Evolutionary conservation across 2,888 invertebrate genomes (phyloP).

Genomic region (Lysandra bellargus): DNA sequence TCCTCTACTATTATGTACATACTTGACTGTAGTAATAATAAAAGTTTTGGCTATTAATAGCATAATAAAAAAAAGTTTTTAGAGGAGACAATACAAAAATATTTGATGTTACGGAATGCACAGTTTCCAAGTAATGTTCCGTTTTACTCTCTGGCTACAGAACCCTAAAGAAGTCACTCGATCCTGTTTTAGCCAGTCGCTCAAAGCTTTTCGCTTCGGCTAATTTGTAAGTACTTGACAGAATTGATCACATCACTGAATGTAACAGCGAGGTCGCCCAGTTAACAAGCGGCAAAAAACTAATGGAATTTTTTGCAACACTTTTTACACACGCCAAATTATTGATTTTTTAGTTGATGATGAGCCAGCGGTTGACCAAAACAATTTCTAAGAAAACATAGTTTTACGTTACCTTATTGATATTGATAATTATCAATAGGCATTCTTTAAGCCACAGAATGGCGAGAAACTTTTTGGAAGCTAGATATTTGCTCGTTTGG

Average conservation of each 20-base stretch:
- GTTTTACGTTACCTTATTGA: neutral
- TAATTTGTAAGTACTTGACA: constrained; percentile 5
- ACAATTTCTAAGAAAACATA: neutral
- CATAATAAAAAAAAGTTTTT: no score
- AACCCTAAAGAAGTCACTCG: neutral
- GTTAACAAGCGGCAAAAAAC: constrained; percentile 14
- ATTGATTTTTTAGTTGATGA: neutral
- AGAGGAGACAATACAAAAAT: no score
- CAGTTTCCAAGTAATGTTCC: neutral
- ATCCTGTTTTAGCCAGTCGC: neutral
- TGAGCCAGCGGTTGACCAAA: neutral
- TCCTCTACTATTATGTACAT: no score
- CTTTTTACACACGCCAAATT: constrained; percentile 21
- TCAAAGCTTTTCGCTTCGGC: neutral
- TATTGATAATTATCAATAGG: neutral
- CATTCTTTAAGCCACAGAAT: neutral
- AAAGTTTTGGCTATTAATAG: no score
- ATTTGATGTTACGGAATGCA: neutral
- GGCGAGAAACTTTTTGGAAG: no score
- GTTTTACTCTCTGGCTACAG: neutral
- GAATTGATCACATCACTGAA: neutral
- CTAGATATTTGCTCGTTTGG: no score
- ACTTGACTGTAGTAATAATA: no score
- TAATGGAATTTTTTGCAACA: constrained; percentile 20
- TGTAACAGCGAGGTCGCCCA: constrained; percentile 18